These are phyloP conservation scores for Tubulanus polymorphus DNA, from an alignment of 2,888 invertebrate genomes.

Conservation along the genomic window DNA sequence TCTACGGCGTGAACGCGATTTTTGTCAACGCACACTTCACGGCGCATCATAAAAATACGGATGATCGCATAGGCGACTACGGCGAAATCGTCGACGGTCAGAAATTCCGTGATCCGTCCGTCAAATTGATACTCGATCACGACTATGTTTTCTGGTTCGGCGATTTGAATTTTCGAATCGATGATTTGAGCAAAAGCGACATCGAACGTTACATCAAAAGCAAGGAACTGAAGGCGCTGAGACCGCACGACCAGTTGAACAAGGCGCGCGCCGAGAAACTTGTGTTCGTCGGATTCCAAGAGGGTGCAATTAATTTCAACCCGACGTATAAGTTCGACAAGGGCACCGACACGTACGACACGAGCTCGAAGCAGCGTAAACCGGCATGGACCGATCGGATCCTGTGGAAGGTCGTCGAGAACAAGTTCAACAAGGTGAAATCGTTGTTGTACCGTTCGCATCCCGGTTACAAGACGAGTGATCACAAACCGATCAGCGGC, in stretches of 20 bases:
- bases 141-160: constrained; percentile 96
- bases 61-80: constrained; percentile 79
- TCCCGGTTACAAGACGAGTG: constrained; percentile 74
- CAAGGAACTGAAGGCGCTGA: constrained; percentile 64
- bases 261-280: constrained; percentile 61
- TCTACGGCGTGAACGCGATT: constrained; percentile 80
- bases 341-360: constrained; percentile 87
- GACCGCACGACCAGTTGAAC: constrained; percentile 65
- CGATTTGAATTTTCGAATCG: constrained; percentile 87
- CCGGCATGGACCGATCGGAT: constrained; percentile 96
- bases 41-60: constrained; percentile 77
- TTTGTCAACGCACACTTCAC: constrained; percentile 83
- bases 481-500: constrained; percentile 88
- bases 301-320: constrained; percentile 84
- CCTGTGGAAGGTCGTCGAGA: constrained; percentile 76
- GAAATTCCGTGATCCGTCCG: constrained; percentile 67
- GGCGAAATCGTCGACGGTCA: constrained; percentile 79
- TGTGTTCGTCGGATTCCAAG: constrained; percentile 81
- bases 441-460: constrained; percentile 75
- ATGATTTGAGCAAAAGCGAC: constrained; percentile 47
- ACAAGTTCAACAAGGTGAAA: constrained; percentile 73
- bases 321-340: constrained; percentile 97
- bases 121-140: constrained; percentile 78
- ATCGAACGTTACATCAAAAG: constrained; percentile 64
- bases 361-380: constrained; percentile 68